A percentile compares a stretch with the other conserved stretches of the same genome.
Conservation (phyloP, 2,888 invertebrate genomes). For the Ophion obscuratus region DNA sequence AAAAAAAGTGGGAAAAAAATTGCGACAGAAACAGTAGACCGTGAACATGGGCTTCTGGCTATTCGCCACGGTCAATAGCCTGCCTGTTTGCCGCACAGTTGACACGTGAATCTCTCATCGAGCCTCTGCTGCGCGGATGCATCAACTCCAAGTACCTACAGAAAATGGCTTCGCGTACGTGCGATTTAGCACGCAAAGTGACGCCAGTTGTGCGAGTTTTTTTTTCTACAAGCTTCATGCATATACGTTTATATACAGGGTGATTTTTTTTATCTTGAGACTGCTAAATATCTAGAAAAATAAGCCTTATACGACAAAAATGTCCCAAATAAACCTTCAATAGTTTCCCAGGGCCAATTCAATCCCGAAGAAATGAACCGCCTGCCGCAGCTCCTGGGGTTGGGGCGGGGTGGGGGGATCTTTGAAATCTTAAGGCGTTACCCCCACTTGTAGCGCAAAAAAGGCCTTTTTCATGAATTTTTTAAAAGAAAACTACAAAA, state of each 20-base stretch:
- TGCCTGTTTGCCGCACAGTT: slow-evolving; percentile 56
- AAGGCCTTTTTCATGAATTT: too few species aligned
- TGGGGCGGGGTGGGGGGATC: too few species aligned
- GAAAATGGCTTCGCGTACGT: slow-evolving; percentile 11
- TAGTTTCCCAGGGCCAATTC: too few species aligned
- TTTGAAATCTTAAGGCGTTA: too few species aligned
- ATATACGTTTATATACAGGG: background rate
- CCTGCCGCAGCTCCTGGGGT: too few species aligned
- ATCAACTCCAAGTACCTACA: slow-evolving; percentile 3
- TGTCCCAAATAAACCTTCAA: too few species aligned
- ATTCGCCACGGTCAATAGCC: slow-evolving; percentile 60
- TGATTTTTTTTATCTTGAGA: too few species aligned
- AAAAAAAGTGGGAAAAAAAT: slow-evolving; percentile 19
- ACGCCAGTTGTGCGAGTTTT: background rate
- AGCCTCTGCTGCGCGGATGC: slow-evolving; percentile 21
- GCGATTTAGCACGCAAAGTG: background rate
- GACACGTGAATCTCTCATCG: slow-evolving; percentile 59
- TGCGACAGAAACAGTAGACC: slow-evolving; percentile 37
- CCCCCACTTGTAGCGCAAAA: too few species aligned
- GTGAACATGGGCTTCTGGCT: slow-evolving; percentile 61
- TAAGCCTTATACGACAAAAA: too few species aligned
- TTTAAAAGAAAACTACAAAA: too few species aligned
- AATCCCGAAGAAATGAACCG: too few species aligned
- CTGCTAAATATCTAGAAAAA: too few species aligned
- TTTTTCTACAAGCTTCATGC: background rate